These are phyloP conservation scores for Megalops cyprinoides DNA, from an alignment of 2,797 vertebrate species.

Conservation along the genomic window DNA sequence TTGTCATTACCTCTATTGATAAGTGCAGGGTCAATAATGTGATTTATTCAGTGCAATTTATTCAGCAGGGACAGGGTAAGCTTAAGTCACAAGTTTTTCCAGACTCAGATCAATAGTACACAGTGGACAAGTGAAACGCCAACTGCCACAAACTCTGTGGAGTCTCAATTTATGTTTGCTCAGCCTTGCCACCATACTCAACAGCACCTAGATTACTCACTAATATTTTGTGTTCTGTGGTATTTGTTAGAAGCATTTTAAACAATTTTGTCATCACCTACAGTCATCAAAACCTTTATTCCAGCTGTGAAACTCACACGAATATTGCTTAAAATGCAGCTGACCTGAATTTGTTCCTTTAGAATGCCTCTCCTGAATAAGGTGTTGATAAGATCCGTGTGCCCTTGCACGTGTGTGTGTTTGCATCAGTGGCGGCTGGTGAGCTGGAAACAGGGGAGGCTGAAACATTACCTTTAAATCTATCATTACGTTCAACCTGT, in stretches of 20 bases:
- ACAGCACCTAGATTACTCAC: slow-evolving; percentile 1
- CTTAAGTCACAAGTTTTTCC: slow-evolving; percentile 82
- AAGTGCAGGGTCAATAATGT: slow-evolving; percentile 77
- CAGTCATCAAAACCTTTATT: not conserved
- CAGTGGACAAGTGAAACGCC: slow-evolving; percentile 76
- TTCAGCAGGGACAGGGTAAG: slow-evolving; percentile 75
- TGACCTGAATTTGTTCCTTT: not conserved
- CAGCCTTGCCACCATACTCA: slow-evolving; percentile 34
- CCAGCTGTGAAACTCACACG: not conserved
- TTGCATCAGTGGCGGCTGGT: too few relatives aligned
- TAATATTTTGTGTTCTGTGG: too few relatives aligned
- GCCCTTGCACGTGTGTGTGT: too few relatives aligned
- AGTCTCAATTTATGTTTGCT: slow-evolving; percentile 49
- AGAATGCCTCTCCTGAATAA: not conserved
- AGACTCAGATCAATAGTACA: slow-evolving; percentile 74
- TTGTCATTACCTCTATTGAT: slow-evolving; percentile 85
- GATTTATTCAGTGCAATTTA: slow-evolving; percentile 84
- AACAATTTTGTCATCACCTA: too few relatives aligned
- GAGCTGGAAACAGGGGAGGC: too few relatives aligned
- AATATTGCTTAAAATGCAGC: not conserved
- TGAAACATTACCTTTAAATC: too few relatives aligned
- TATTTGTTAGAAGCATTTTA: too few relatives aligned
- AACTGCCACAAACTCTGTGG: slow-evolving; percentile 63
- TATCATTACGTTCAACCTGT: too few relatives aligned
- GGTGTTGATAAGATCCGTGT: too few relatives aligned